Evolutionary conservation across 2,113 vertebrate genomes (phyloP).

Genomic region (Zootoca vivipara): DNA sequence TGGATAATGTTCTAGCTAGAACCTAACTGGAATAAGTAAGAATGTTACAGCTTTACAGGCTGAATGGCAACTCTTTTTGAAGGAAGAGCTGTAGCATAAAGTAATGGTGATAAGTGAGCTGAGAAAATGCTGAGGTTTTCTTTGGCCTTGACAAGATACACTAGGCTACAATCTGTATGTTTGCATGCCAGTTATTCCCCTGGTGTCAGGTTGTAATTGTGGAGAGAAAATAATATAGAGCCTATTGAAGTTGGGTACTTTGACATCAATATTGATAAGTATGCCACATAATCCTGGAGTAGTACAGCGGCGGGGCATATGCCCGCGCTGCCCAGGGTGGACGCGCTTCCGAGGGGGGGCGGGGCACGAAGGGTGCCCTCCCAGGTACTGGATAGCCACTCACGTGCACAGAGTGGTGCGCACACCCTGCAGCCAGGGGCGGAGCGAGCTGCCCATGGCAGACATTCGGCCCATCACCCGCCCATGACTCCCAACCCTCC

Average conservation of each 20-base stretch:
- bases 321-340: too few relatives aligned
- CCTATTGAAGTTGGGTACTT: background rate
- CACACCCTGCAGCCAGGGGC: too few relatives aligned
- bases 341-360: too few relatives aligned
- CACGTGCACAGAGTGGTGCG: too few relatives aligned
- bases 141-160: background rate
- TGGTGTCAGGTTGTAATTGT: background rate
- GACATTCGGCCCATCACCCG: too few relatives aligned
- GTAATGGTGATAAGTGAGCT: background rate
- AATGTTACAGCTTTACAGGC: background rate
- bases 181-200: background rate
- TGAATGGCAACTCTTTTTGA: background rate
- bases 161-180: background rate
- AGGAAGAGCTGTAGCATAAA: background rate
- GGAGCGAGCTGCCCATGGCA: too few relatives aligned
- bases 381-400: too few relatives aligned
- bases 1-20: background rate
- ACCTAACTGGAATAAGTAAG: background rate
- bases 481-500: too few relatives aligned
- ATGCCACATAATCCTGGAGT: background rate
- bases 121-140: background rate
- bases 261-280: background rate
- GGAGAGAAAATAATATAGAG: background rate
- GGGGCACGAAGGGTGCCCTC: too few relatives aligned
- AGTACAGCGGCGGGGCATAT: too few relatives aligned